A percentile compares a stretch with the other conserved stretches of the same genome.
Conservation (phyloP, 2,113 vertebrate genomes). For the Psettodes erumei region DNA sequence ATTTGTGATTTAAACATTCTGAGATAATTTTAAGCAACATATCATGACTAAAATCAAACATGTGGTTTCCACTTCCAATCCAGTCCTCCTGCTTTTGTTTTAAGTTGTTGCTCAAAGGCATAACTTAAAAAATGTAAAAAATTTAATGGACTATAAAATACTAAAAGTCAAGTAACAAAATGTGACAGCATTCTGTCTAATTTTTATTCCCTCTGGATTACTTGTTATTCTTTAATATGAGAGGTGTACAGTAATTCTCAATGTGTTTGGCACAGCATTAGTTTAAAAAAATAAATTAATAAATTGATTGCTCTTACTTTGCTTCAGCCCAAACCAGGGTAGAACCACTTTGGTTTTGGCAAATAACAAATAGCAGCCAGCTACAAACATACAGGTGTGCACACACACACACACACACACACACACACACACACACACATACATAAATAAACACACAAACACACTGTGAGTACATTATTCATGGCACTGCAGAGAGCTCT, state of each 20-base stretch:
- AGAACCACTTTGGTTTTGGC: slow-evolving; percentile 32
- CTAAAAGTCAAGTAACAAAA: slow-evolving; percentile 13
- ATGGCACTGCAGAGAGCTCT: slow-evolving; percentile 65
- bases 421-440: slow-evolving; percentile 17
- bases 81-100: neutral
- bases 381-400: slow-evolving; percentile 8
- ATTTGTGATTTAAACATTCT: neutral
- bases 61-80: neutral
- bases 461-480: slow-evolving; percentile 68
- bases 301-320: slow-evolving; percentile 47
- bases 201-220: slow-evolving; percentile 14
- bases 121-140: too few relatives aligned
- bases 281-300: slow-evolving; percentile 46
- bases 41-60: neutral
- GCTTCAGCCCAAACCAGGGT: slow-evolving; percentile 12
- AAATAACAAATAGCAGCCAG: slow-evolving; percentile 39
- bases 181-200: slow-evolving; percentile 17
- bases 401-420: slow-evolving; percentile 24
- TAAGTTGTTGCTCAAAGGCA: too few relatives aligned
- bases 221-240: slow-evolving; percentile 32
- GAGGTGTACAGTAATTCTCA: neutral
- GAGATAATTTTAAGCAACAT: too few relatives aligned
- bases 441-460: slow-evolving; percentile 47
- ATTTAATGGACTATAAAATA: slow-evolving; percentile 10
- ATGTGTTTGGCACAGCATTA: slow-evolving; percentile 8